Evolutionary conservation across 2,888 invertebrate genomes (phyloP).

Genomic region (Athripsodes cinereus): DNA sequence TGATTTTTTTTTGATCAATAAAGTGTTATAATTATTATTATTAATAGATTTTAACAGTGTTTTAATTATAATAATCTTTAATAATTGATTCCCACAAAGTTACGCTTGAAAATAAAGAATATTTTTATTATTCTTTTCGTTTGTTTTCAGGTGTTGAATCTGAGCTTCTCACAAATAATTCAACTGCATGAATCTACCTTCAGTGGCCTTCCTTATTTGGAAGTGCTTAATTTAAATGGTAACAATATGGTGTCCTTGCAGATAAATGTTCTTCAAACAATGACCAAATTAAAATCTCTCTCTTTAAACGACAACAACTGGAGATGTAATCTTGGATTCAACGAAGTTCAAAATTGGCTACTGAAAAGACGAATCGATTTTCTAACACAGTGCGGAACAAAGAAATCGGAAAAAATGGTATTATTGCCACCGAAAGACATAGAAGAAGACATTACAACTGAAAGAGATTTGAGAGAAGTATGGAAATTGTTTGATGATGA

Average conservation of each 20-base stretch:
- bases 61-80: no score
- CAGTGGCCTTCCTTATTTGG: constrained; percentile 49
- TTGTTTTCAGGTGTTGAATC: constrained; percentile 47
- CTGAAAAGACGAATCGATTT: constrained; percentile 39
- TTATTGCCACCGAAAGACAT: not conserved
- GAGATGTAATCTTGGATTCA: constrained; percentile 47
- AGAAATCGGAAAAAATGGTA: constrained; percentile 53
- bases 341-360: constrained; percentile 42
- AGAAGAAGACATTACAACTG: constrained; percentile 35
- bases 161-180: constrained; percentile 55
- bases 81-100: not conserved
- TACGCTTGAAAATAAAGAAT: no score
- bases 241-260: constrained; percentile 54
- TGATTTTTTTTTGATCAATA: no score
- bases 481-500: constrained; percentile 38
- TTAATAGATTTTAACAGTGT: not conserved
- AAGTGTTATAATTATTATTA: no score
- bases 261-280: constrained; percentile 42
- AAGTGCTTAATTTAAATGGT: constrained; percentile 53
- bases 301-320: constrained; percentile 52
- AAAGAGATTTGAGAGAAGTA: constrained; percentile 38
- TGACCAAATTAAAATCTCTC: constrained; percentile 46
- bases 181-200: constrained; percentile 48
- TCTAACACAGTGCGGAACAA: constrained; percentile 37
- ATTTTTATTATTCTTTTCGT: no score